A percentile compares a stretch with the other conserved stretches of the same genome.
Conservation (phyloP, 2,888 invertebrate species). For the Campoplex nolae region DNA sequence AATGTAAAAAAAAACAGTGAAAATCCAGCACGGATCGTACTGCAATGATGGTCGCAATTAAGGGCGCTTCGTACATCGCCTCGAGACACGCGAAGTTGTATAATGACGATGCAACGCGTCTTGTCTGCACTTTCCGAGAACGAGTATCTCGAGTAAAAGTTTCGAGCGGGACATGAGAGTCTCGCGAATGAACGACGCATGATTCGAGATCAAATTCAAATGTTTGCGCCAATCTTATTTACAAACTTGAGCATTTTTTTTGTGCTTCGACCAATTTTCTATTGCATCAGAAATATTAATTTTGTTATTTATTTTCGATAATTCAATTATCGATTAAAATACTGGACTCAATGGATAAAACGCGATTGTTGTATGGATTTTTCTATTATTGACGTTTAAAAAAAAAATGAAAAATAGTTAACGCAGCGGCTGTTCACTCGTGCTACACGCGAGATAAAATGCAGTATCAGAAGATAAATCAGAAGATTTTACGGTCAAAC, state of each 20-base stretch:
- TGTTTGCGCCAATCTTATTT: background rate
- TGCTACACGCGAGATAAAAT: slow-evolving; percentile 20
- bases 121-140: slow-evolving; percentile 20
- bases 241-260: background rate
- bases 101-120: slow-evolving; percentile 29
- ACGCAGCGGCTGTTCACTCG: slow-evolving; percentile 20
- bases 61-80: slow-evolving; percentile 32
- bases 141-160: slow-evolving; percentile 43
- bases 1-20: background rate
- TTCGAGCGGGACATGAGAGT: background rate
- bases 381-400: background rate
- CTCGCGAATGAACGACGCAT: background rate
- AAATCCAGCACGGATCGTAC: slow-evolving; percentile 24
- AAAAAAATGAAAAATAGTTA: background rate
- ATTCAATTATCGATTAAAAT: no score
- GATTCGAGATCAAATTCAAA: background rate
- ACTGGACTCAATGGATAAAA: no score
- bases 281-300: background rate
- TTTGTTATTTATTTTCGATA: no score
- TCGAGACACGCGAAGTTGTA: slow-evolving; percentile 45
- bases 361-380: background rate
- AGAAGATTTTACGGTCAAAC: slow-evolving; percentile 38
- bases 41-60: slow-evolving; percentile 22
- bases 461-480: slow-evolving; percentile 33
- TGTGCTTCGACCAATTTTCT: background rate